These are phyloP conservation scores for Papilio elwesi DNA, from an alignment of 2,888 invertebrate species.

Conservation along the genomic window DNA sequence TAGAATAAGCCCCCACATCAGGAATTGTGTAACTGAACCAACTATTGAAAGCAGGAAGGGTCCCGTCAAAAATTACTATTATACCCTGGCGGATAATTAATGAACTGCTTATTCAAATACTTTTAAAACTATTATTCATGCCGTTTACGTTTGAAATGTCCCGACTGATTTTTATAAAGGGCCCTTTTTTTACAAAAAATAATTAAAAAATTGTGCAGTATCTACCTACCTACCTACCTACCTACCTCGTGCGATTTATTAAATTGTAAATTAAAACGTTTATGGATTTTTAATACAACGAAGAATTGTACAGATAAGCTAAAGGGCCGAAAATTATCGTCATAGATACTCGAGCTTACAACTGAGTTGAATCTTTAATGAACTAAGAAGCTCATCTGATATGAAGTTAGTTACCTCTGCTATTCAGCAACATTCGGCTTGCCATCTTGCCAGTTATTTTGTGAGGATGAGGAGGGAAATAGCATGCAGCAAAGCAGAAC, in stretches of 20 bases:
- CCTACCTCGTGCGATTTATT: conserved; percentile 69
- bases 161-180: conserved; percentile 78
- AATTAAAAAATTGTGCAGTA: conserved; percentile 66
- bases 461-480: too few species aligned
- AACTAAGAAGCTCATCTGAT: too few species aligned
- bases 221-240: not conserved
- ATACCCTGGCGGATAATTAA: conserved; percentile 79
- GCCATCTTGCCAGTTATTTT: too few species aligned
- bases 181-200: conserved; percentile 66
- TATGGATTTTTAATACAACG: too few species aligned
- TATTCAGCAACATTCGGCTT: too few species aligned
- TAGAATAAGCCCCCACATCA: conserved; percentile 55
- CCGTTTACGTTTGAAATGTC: conserved; percentile 81
- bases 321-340: too few species aligned
- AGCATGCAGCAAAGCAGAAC: too few species aligned
- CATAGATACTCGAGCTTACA: too few species aligned
- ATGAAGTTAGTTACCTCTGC: too few species aligned
- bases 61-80: conserved; percentile 82
- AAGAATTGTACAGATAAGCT: too few species aligned
- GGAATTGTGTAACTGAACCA: conserved; percentile 77
- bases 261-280: too few species aligned
- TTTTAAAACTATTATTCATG: conserved; percentile 84
- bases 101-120: conserved; percentile 84
- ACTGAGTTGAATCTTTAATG: too few species aligned
- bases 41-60: conserved; percentile 81